Evolutionary conservation across 2,888 invertebrate genomes (phyloP).

Genomic region (Stictocephala bisonia): DNA sequence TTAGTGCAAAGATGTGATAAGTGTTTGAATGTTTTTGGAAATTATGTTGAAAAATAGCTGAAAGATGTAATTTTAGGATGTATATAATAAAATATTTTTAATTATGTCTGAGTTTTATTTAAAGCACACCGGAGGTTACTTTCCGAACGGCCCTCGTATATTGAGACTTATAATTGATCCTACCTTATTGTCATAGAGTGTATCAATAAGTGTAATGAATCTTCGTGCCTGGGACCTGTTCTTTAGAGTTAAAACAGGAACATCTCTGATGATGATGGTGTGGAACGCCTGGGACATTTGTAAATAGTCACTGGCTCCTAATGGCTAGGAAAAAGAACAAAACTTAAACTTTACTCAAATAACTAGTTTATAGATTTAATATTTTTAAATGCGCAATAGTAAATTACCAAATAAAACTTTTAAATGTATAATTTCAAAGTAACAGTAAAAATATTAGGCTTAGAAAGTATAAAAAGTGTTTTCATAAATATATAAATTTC

Average conservation of each 20-base stretch:
- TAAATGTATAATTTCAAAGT: background rate
- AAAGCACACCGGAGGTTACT: constrained; percentile 38
- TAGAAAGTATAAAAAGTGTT: too few relatives aligned
- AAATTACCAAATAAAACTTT: background rate
- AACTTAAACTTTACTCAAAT: too few relatives aligned
- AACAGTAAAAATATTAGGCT: too few relatives aligned
- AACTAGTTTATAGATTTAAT: too few relatives aligned
- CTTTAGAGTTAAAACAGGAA: constrained; percentile 84
- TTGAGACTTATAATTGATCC: constrained; percentile 61
- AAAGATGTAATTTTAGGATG: constrained; percentile 66
- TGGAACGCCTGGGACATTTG: constrained; percentile 94
- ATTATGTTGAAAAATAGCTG: too few relatives aligned
- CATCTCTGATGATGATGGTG: constrained; percentile 89
- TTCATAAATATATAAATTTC: too few relatives aligned
- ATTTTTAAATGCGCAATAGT: background rate
- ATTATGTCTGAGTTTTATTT: background rate
- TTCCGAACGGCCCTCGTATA: background rate
- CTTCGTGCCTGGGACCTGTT: constrained; percentile 89
- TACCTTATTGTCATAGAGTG: constrained; percentile 93
- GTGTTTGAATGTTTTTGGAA: too few relatives aligned
- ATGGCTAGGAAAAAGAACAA: constrained; percentile 74
- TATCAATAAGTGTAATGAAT: constrained; percentile 97
- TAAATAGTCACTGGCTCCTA: constrained; percentile 96
- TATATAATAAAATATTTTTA: background rate
- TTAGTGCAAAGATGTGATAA: too few relatives aligned